Conservation (phyloP, 1,140 invertebrate genomes). For the Popillia japonica region DNA sequence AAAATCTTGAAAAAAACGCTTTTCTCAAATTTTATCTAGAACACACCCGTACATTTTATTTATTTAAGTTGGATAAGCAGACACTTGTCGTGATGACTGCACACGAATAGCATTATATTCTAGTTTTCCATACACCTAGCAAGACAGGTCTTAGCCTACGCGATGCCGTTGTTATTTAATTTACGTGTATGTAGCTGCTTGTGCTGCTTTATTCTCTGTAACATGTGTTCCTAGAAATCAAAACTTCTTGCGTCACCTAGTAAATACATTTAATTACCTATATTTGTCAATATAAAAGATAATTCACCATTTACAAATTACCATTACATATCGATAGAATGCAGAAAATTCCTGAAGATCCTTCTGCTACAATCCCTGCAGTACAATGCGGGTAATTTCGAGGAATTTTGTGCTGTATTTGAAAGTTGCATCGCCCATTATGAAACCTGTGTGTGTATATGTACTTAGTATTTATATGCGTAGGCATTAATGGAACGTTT, state of each 20-base stretch:
- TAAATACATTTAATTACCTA: not conserved
- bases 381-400: not conserved
- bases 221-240: conserved; percentile 6
- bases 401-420: not conserved
- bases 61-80: too few species aligned
- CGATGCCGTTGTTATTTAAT: not conserved
- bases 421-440: not conserved
- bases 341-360: not conserved
- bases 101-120: too few species aligned
- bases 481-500: not conserved
- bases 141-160: conserved; percentile 9
- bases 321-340: not conserved
- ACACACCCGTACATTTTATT: too few species aligned
- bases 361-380: not conserved
- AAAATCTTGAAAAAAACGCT: too few species aligned
- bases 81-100: too few species aligned
- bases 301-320: not conserved
- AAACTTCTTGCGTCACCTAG: not conserved
- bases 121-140: not conserved
- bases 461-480: not conserved
- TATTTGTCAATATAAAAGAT: not conserved
- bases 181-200: not conserved
- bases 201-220: conserved; percentile 5
- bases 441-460: not conserved
- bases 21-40: too few species aligned